Evolutionary conservation across 30 jellyfish, hydroid and myxozoan genomes (phyloP).

Genomic region (Clytia hemisphaerica): DNA sequence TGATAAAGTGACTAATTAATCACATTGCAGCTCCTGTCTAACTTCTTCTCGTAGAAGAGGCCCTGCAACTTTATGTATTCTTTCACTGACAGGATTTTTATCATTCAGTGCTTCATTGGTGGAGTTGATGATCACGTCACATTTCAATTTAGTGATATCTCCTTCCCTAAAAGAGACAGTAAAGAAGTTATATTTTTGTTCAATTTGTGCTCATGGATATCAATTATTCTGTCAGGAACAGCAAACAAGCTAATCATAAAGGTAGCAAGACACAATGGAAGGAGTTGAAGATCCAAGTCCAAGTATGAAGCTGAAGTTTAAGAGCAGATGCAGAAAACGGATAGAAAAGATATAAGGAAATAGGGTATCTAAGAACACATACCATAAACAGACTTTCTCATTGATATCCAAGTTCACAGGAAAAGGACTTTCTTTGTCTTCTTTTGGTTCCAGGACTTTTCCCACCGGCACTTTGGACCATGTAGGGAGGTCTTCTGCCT

Average conservation of each 20-base stretch:
- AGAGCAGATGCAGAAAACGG: no score
- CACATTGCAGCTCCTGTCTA: slow-evolving; percentile 53
- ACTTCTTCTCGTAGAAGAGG: slow-evolving; percentile 81
- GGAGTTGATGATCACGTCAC: slow-evolving; percentile 69
- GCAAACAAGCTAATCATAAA: no score
- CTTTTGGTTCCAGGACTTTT: slow-evolving; percentile 56
- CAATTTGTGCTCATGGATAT: not conserved
- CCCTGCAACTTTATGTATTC: slow-evolving; percentile 87
- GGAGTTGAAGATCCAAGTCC: no score
- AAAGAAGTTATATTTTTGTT: not conserved
- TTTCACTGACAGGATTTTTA: slow-evolving; percentile 86
- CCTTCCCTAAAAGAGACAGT: slow-evolving; percentile 66
- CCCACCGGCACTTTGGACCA: slow-evolving; percentile 72
- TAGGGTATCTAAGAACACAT: no score
- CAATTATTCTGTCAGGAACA: not conserved
- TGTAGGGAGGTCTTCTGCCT: slow-evolving; percentile 55
- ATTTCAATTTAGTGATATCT: slow-evolving; percentile 71
- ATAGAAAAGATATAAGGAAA: no score
- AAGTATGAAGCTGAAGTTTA: no score
- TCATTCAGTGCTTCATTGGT: slow-evolving; percentile 87
- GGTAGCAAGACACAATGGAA: no score
- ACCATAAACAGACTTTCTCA: slow-evolving; percentile 75
- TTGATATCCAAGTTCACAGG: slow-evolving; percentile 77
- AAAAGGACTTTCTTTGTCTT: slow-evolving; percentile 62
- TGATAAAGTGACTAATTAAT: no score